A percentile compares a stretch with the other conserved stretches of the same genome.
These are phyloP conservation scores for Solenopsis fugax DNA, from an alignment of 1,140 invertebrate genomes.

Conservation along the genomic window DNA sequence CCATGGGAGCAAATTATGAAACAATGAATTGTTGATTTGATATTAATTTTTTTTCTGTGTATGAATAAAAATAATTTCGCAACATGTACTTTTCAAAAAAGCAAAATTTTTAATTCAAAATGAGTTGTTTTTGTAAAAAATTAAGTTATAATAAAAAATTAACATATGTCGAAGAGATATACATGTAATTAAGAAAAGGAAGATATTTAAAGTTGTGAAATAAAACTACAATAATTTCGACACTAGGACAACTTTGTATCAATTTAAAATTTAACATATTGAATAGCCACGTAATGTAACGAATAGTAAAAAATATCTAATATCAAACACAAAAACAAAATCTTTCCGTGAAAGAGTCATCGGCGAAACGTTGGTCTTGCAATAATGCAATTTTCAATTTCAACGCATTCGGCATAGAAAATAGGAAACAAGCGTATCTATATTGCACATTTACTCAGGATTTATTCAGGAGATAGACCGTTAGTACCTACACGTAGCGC, in stretches of 20 bases:
- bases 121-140: not conserved
- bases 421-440: constrained; percentile 28
- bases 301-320: not conserved
- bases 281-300: not conserved
- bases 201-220: not conserved
- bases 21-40: too few species aligned
- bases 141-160: not conserved
- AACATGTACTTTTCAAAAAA: not conserved
- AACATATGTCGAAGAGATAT: not conserved
- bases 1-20: too few species aligned
- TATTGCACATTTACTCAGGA: constrained; percentile 13
- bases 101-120: not conserved
- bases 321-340: not conserved
- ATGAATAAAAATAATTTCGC: not conserved
- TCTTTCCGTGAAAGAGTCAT: not conserved
- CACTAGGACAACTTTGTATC: not conserved
- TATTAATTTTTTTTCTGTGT: too few species aligned
- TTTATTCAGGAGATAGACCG: constrained; percentile 65
- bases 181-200: not conserved
- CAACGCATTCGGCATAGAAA: constrained; percentile 26
- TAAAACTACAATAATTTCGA: not conserved
- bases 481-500: constrained; percentile 54
- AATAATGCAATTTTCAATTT: constrained; percentile 56
- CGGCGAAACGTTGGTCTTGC: not conserved
- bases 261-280: not conserved